Evolutionary conservation across 2,888 invertebrate genomes (phyloP), one percentile per base, ranked within the genome.

Genomic region (Tridacna crocea): DNA sequence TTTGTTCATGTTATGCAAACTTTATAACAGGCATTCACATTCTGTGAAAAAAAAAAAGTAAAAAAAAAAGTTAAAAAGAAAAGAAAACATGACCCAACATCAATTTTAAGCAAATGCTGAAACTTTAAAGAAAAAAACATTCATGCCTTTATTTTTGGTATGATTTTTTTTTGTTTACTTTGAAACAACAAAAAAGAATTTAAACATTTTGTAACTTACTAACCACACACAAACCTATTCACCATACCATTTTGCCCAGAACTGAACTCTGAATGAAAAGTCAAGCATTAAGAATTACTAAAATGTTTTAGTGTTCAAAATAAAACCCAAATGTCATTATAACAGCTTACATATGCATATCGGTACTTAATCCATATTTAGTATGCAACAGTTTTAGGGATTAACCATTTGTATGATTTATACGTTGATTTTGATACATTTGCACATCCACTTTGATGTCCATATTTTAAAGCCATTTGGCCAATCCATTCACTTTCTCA

Each of bases 61-160:
- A 27, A 22, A 24, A 8, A 26, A 63, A 63, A 63, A 24, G 63
- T 63, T 27, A 27, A 63, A 63, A 63, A 63, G 15, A 13, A 63
- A 63, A 26, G 63, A 63, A 63, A 63, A 24, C 27, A 63, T 63
- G 27, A 63, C 26, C 63, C 63, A 63, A 63, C 63, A 63, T 27
- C 63, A 63, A 63, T 22, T 26, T 13, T 63, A 63, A 27, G 27
- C 63, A 63, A 63, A 26, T 27, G 26, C 63, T 63, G 19, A 60
- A 60, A n/a, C 60, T 60, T 60, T 6, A 60, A n/a, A 1, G n/a
- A n/a, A 15, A 22, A n/a, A 22, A 22, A 22, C 24, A 24, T 60
- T 60, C 24, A n/a, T 55, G n/a, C 17, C n/a, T n/a, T 55, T 19
- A 6, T 55, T n/a, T 55, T 55, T 55, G 55, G 55, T 55, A 55